Evolutionary conservation across 2,888 invertebrate species (phyloP).

Genomic region (Brachyptera putata): DNA sequence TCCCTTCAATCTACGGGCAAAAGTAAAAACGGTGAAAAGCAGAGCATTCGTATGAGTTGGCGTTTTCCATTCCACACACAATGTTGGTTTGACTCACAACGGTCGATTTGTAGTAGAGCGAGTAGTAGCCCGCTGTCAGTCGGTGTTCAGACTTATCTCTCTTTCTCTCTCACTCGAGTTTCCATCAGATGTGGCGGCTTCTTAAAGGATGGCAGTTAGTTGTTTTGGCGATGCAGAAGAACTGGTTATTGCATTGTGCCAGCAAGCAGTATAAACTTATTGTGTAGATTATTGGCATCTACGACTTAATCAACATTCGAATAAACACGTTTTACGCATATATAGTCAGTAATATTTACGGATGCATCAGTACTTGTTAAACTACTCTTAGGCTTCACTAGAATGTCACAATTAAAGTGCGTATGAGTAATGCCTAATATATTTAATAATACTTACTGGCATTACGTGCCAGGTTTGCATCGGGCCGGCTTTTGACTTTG

Average conservation of each 20-base stretch:
- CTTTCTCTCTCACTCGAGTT: no score
- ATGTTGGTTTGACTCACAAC: slow-evolving; percentile 2
- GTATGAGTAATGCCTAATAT: not conserved
- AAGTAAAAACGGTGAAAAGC: not conserved
- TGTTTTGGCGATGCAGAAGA: slow-evolving; percentile 13
- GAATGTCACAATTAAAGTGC: not conserved
- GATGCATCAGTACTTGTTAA: slow-evolving; percentile 12
- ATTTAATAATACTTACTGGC: slow-evolving; percentile 33
- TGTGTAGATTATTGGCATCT: slow-evolving; percentile 17
- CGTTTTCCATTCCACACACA: slow-evolving; percentile 4
- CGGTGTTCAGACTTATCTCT: no score
- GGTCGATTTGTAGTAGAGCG: not conserved
- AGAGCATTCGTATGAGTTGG: slow-evolving; percentile 10
- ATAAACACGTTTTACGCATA: not conserved
- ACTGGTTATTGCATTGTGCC: slow-evolving; percentile 7
- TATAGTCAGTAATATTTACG: slow-evolving; percentile 4
- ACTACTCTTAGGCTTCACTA: not conserved
- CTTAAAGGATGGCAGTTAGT: slow-evolving; percentile 8
- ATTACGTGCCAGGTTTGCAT: slow-evolving; percentile 27
- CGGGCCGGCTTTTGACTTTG: slow-evolving; percentile 26
- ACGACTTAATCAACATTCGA: not conserved
- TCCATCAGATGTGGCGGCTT: no score
- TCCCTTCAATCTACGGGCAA: slow-evolving; percentile 21
- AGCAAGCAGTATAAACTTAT: slow-evolving; percentile 15
- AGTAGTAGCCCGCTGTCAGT: not conserved